phyloP scores from a whole-genome alignment of 2,888 invertebrate species.

The Mesorhabditis sp. region DNA sequence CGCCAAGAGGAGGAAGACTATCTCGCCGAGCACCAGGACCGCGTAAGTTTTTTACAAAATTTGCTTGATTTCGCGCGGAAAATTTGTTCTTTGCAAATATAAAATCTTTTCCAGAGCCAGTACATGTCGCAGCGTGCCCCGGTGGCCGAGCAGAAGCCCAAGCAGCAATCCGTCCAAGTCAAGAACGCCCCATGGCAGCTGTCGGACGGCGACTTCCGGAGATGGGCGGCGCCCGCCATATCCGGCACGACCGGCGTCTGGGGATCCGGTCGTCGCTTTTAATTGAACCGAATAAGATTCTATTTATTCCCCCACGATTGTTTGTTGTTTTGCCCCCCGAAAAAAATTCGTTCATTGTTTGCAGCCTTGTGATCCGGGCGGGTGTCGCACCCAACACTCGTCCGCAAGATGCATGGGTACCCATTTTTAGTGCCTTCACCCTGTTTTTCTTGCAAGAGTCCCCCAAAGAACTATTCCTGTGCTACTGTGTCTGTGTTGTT shows the following conservation, averaged over 20 bases:
- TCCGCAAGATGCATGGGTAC: too few relatives aligned
- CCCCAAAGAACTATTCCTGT: too few relatives aligned
- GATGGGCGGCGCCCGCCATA: slow-evolving; percentile 35
- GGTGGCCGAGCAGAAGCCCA: slow-evolving; percentile 12
- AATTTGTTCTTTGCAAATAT: background rate
- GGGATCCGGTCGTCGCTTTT: slow-evolving; percentile 37
- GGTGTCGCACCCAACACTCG: too few relatives aligned
- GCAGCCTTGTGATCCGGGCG: too few relatives aligned
- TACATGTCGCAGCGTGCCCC: slow-evolving; percentile 24
- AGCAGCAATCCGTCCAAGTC: slow-evolving; percentile 36
- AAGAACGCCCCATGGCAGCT: slow-evolving; percentile 57
- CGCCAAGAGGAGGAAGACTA: slow-evolving; percentile 73
- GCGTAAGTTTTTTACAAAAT: slow-evolving; percentile 20
- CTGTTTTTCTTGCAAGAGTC: too few relatives aligned
- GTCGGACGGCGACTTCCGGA: slow-evolving; percentile 62
- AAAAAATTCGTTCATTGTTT: too few relatives aligned
- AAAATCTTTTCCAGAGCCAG: slow-evolving; percentile 23
- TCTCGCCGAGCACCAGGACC: slow-evolving; percentile 45
- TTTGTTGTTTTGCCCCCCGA: too few relatives aligned
- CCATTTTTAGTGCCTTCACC: too few relatives aligned
- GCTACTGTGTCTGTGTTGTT: too few relatives aligned
- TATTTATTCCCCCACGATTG: too few relatives aligned
- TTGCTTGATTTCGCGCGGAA: background rate
- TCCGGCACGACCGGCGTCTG: slow-evolving; percentile 34
- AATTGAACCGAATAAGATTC: slow-evolving; percentile 9